Evolutionary conservation across 1,140 invertebrate genomes (phyloP).

Genomic region (Manduca sexta): DNA sequence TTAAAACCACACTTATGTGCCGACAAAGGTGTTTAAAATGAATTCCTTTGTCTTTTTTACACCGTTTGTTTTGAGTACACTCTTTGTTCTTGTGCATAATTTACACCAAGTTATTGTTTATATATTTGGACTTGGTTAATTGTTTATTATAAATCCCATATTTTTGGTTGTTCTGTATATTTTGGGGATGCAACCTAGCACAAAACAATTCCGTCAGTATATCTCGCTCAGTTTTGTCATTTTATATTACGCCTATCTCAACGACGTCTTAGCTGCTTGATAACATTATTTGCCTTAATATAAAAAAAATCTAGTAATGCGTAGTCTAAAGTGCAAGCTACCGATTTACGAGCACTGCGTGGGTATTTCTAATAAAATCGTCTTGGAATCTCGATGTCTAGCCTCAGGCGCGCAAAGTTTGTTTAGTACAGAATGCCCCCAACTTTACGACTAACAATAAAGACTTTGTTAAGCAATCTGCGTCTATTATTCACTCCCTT

Average conservation of each 20-base stretch:
- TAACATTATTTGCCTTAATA: no score
- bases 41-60: conserved; percentile 11
- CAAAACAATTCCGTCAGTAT: no score
- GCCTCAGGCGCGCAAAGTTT: conserved; percentile 15
- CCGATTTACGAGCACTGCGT: neutral
- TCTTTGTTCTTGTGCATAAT: neutral
- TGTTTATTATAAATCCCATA: no score
- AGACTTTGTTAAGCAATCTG: conserved; percentile 34
- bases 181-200: no score
- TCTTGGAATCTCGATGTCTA: conserved; percentile 1
- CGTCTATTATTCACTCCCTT: conserved; percentile 25
- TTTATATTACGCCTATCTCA: no score
- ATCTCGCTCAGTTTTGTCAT: no score
- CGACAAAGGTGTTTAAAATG: conserved; percentile 16
- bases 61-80: neutral
- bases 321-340: no score
- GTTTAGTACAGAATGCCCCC: conserved; percentile 14
- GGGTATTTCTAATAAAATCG: conserved; percentile 1
- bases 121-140: no score
- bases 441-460: conserved; percentile 29
- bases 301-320: no score
- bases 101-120: no score
- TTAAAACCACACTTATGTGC: conserved; percentile 16
- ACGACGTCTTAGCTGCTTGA: no score
- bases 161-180: no score